Evolutionary conservation across 2,888 invertebrate species (phyloP), one percentile per base, ranked within the genome.

Genomic region (Drosophila monieri): DNA sequence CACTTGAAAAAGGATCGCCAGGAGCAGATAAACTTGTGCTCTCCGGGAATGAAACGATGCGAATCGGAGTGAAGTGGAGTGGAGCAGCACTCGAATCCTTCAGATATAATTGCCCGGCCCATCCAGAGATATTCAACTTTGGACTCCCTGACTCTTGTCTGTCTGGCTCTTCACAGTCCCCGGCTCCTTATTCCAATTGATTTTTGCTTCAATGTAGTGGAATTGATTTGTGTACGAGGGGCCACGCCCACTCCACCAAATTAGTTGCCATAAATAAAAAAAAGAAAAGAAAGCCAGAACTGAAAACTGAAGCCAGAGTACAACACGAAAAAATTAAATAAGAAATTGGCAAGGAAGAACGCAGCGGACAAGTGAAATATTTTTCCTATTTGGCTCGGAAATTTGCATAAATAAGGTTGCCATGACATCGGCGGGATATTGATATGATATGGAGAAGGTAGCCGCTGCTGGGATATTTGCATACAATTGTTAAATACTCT

Each of bases 71-170:
- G 49, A 41, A 49, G 49, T 27, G 52, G 21, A 60, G 73, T 60
- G 53, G 46, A 74, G 64, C 58, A 59, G 47, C 58, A 59, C 61
- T 39, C 65, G 71, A 61, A 70, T 73, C 74, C 74, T 86, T 81
- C 68, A 72, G 81, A 74, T 87, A 66, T 89, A 89, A 89, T 90
- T 89, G 89, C 89, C 89, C 86, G 85, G 68, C 85, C 87, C 35
- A 10, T 48, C 68, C 62, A 56, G 57, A 75, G 76, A 61, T 71
- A 55, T 62, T 67, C 47, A 56, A 60, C 18, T 41, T 41, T 18
- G 39, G 15, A 41, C 14, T 15, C 18, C 46, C 35, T 25, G 47
- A 37, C 74, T 73, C 65, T 10, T 52, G 55, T 48, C 62, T 55
- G 56, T 15, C 43, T 58, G 47, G 35, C 21, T 44, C 66, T 66